Conservation (phyloP, 2,888 invertebrate species). For the Andrena trimmerana region DNA sequence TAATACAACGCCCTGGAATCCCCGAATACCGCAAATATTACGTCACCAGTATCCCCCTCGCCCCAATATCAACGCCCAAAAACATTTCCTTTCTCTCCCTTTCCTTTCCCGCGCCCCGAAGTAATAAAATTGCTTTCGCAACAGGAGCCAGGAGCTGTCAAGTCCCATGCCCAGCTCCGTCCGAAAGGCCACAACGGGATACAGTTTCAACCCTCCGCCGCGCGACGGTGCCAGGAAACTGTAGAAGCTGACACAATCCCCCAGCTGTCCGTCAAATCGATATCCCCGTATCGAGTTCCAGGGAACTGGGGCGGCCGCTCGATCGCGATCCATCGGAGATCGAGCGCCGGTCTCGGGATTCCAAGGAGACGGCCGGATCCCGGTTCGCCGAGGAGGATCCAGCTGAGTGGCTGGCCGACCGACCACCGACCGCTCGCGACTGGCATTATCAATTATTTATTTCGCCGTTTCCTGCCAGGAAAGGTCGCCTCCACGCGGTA, state of each 20-base stretch:
- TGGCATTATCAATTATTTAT: too few species aligned
- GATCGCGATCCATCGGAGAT: conserved; percentile 6
- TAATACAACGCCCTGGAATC: too few species aligned
- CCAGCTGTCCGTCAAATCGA: conserved; percentile 30
- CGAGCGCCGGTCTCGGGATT: background rate
- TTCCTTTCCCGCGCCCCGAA: too few species aligned
- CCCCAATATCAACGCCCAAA: too few species aligned
- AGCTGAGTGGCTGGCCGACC: too few species aligned
- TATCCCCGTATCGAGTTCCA: conserved; percentile 31
- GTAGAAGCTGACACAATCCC: conserved; percentile 13
- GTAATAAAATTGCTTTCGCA: background rate
- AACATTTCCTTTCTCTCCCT: too few species aligned
- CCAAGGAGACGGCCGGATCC: background rate
- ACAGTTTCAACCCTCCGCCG: conserved; percentile 15
- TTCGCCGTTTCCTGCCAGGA: too few species aligned
- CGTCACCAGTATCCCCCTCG: too few species aligned
- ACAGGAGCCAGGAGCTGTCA: conserved; percentile 1
- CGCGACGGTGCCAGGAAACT: background rate
- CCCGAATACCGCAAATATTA: too few species aligned
- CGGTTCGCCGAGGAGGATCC: too few species aligned
- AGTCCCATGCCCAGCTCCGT: background rate
- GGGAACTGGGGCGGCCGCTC: background rate
- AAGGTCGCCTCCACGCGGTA: background rate
- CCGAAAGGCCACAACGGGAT: conserved; percentile 6
- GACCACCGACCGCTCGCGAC: too few species aligned